phyloP scores from a whole-genome alignment of 2,113 vertebrate genomes.

The Jaculus jaculus region DNA sequence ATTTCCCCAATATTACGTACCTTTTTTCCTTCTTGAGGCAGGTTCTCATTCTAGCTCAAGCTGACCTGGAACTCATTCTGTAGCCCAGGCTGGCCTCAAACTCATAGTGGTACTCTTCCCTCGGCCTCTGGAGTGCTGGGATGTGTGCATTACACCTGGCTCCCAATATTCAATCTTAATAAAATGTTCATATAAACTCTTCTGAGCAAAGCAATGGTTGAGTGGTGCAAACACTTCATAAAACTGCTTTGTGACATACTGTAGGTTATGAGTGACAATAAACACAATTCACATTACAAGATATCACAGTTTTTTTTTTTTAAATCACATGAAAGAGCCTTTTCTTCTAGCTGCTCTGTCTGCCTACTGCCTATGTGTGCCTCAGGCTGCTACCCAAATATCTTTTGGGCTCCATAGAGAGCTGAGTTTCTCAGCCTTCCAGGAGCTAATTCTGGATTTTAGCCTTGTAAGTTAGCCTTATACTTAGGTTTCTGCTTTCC shows the following conservation, averaged over 20 bases:
- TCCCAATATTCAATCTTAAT: background rate
- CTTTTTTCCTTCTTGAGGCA: too few species aligned
- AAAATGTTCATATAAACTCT: constrained; percentile 9
- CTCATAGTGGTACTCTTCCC: too few species aligned
- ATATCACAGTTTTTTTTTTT: background rate
- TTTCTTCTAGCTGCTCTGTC: background rate
- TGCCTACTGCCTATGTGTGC: background rate
- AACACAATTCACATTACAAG: background rate
- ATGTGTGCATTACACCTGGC: too few species aligned
- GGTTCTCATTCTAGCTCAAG: too few species aligned
- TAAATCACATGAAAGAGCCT: background rate
- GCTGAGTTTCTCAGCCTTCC: background rate
- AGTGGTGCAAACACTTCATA: too few species aligned
- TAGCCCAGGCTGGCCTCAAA: too few species aligned
- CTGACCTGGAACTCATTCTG: too few species aligned
- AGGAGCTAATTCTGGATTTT: background rate
- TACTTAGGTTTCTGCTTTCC: background rate
- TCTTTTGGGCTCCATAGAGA: background rate
- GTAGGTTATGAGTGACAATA: background rate
- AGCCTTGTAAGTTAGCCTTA: background rate
- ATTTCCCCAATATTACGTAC: too few species aligned
- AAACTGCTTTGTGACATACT: background rate
- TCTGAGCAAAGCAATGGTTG: background rate
- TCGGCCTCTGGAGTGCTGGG: too few species aligned
- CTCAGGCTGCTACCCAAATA: background rate